Conservation (phyloP, 2,888 invertebrate species). For the Meganola albula region DNA sequence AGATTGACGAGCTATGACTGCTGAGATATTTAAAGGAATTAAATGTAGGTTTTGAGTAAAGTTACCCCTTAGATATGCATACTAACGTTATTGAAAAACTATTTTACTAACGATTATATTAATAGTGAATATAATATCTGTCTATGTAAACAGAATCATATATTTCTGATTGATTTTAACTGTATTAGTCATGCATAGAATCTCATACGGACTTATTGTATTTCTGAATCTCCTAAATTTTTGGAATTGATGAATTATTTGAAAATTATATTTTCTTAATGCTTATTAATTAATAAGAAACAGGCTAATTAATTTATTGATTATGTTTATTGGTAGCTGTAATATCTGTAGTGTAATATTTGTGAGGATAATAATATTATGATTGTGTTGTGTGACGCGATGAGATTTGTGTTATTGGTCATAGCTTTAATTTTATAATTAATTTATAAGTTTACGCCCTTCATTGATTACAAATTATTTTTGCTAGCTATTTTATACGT, state of each 20-base stretch:
- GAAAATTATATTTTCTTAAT: constrained; percentile 64
- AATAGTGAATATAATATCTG: constrained; percentile 23
- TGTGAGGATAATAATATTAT: too few relatives aligned
- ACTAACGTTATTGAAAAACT: constrained; percentile 42
- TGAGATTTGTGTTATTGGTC: constrained; percentile 36
- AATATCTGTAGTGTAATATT: constrained; percentile 27
- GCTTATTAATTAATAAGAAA: constrained; percentile 47
- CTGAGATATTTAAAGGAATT: constrained; percentile 51
- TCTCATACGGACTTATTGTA: constrained; percentile 33
- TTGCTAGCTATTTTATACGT: constrained; percentile 3
- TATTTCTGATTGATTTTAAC: constrained; percentile 21
- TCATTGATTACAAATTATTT: too few relatives aligned
- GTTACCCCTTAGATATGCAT: constrained; percentile 48
- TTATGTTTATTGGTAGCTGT: constrained; percentile 29
- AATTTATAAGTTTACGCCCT: too few relatives aligned
- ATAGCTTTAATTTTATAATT: constrained; percentile 44
- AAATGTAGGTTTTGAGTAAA: constrained; percentile 43
- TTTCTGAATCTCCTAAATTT: constrained; percentile 33
- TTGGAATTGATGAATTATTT: constrained; percentile 66
- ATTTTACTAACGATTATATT: constrained; percentile 52
- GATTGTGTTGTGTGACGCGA: constrained; percentile 12
- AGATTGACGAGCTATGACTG: constrained; percentile 45
- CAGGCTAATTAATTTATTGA: constrained; percentile 33
- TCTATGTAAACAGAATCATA: constrained; percentile 20
- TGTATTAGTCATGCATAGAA: constrained; percentile 25